phyloP scores from a whole-genome alignment of 2,888 invertebrate genomes.

The Pandemis heparana region DNA sequence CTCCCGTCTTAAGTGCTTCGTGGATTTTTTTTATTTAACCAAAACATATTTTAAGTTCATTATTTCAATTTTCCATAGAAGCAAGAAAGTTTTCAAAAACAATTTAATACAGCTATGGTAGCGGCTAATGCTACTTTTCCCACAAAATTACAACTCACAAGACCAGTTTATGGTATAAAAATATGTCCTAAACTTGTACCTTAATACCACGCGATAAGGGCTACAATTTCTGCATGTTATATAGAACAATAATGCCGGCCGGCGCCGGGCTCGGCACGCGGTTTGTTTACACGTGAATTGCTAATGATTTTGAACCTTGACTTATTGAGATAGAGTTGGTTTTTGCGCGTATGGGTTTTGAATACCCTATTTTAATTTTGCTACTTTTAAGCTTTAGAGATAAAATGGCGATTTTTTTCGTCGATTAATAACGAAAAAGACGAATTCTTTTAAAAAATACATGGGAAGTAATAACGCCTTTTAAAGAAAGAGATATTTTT shows the following conservation, averaged over 20 bases:
- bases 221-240: background rate
- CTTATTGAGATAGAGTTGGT: background rate
- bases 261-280: background rate
- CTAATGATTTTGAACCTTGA: background rate
- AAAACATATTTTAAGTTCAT: no score
- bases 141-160: background rate
- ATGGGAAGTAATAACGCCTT: background rate
- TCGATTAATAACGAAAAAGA: background rate
- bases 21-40: no score
- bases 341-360: background rate
- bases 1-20: no score
- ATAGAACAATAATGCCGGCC: background rate
- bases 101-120: background rate
- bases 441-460: background rate
- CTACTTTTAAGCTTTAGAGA: constrained; percentile 15
- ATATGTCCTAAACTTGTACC: background rate
- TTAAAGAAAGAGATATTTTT: background rate
- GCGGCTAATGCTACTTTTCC: background rate
- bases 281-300: constrained; percentile 28
- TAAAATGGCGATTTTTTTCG: constrained; percentile 33
- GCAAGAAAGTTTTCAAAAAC: no score
- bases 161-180: background rate
- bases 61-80: no score
- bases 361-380: constrained; percentile 35
- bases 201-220: background rate